These are phyloP conservation scores for Petrolisthes manimaculis DNA, from an alignment of 2,888 invertebrate species.

Conservation along the genomic window DNA sequence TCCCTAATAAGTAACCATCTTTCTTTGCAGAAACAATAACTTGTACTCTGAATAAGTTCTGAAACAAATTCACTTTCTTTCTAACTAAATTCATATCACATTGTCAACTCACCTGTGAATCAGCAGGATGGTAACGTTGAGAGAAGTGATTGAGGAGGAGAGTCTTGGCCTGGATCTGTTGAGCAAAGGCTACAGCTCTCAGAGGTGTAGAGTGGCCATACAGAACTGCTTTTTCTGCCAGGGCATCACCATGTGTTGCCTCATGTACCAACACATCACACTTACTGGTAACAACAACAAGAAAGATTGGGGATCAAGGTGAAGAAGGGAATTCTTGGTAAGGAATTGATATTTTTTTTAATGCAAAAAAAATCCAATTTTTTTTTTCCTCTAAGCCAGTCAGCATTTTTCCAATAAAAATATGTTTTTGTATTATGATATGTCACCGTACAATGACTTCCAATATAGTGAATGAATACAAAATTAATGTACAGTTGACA, in stretches of 20 bases:
- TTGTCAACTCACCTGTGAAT: background rate
- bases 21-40: background rate
- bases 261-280: slow-evolving; percentile 71
- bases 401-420: too few species aligned
- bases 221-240: slow-evolving; percentile 68
- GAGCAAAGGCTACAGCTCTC: slow-evolving; percentile 70
- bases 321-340: too few species aligned
- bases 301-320: too few species aligned
- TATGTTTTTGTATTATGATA: too few species aligned
- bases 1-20: background rate
- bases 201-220: slow-evolving; percentile 72
- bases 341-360: too few species aligned
- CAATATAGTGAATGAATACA: too few species aligned
- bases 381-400: too few species aligned
- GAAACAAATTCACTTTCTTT: background rate
- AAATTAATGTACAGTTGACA: too few species aligned
- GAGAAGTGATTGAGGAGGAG: slow-evolving; percentile 71
- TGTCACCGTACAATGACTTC: too few species aligned
- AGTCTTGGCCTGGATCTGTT: slow-evolving; percentile 68
- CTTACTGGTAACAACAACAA: slow-evolving; percentile 46
- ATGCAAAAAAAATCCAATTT: too few species aligned
- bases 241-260: slow-evolving; percentile 68
- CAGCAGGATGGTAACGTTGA: slow-evolving; percentile 68
- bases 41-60: background rate
- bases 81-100: background rate